Conservation (phyloP, 1,140 invertebrate genomes). For the Caenorhabditis tropicalis region DNA sequence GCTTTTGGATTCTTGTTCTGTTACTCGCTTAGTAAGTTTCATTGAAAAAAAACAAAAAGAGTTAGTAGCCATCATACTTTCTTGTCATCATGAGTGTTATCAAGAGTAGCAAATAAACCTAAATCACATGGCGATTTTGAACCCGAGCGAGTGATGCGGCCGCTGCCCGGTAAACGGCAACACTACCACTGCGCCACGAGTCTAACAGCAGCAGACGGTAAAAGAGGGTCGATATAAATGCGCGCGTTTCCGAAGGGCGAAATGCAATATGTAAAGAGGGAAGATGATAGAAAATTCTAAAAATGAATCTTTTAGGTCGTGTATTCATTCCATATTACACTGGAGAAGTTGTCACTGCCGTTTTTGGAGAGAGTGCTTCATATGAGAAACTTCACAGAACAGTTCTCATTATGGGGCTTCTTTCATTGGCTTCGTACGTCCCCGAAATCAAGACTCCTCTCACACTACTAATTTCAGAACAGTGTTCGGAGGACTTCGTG, state of each 20-base stretch:
- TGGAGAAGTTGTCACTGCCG: slow-evolving; percentile 69
- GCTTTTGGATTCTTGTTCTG: slow-evolving; percentile 68
- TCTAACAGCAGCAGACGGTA: not conserved
- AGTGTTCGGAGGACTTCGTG: slow-evolving; percentile 69
- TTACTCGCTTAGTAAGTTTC: slow-evolving; percentile 65
- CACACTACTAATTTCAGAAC: slow-evolving; percentile 48
- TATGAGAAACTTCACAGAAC: slow-evolving; percentile 66
- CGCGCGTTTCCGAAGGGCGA: not conserved
- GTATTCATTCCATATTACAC: slow-evolving; percentile 71
- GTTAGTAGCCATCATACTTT: slow-evolving; percentile 17
- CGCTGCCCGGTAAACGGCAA: not conserved
- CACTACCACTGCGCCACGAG: slow-evolving; percentile 17
- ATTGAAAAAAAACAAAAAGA: not conserved
- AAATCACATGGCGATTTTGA: slow-evolving; percentile 19
- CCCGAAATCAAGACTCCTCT: not conserved
- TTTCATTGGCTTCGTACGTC: slow-evolving; percentile 62
- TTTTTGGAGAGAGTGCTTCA: slow-evolving; percentile 63
- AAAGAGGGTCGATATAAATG: not conserved
- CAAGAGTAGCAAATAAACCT: slow-evolving; percentile 43
- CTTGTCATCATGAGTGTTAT: slow-evolving; percentile 28
- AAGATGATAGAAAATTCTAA: not conserved
- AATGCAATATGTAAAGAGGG: not conserved
- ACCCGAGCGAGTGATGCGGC: not conserved
- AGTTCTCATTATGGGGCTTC: slow-evolving; percentile 69
- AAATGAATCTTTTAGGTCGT: slow-evolving; percentile 56